These are phyloP conservation scores for Apistogramma diplotaenia DNA, from an alignment of 2,113 vertebrate genomes.

Conservation along the genomic window DNA sequence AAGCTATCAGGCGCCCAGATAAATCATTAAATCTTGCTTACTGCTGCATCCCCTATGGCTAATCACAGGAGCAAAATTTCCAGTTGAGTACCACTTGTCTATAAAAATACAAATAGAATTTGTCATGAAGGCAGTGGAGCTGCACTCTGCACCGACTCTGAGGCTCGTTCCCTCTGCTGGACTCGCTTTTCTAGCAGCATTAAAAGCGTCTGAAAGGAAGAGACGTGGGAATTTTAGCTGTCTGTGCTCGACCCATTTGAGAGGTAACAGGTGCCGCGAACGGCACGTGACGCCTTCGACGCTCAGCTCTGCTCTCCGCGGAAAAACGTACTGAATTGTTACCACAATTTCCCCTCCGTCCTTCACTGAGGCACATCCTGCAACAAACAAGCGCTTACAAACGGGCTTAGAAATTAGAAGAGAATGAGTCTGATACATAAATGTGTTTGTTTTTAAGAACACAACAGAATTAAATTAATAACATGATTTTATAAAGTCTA, in stretches of 20 bases:
- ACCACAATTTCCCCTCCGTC: slow-evolving; percentile 33
- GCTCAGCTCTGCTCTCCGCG: slow-evolving; percentile 26
- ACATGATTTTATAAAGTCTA: not conserved
- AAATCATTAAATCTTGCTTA: slow-evolving; percentile 72
- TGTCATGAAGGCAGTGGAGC: slow-evolving; percentile 61
- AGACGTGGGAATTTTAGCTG: slow-evolving; percentile 65
- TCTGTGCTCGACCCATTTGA: slow-evolving; percentile 67
- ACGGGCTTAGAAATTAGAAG: not conserved
- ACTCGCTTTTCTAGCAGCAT: slow-evolving; percentile 62
- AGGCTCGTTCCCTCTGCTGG: slow-evolving; percentile 39
- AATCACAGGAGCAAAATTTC: slow-evolving; percentile 62
- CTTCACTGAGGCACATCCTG: slow-evolving; percentile 9
- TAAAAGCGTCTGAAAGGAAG: slow-evolving; percentile 52
- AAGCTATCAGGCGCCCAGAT: slow-evolving; percentile 58
- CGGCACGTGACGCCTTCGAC: slow-evolving; percentile 40
- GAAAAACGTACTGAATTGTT: slow-evolving; percentile 15
- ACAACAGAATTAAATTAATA: not conserved
- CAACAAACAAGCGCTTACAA: not conserved
- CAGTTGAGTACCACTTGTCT: slow-evolving; percentile 66
- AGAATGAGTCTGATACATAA: not conserved
- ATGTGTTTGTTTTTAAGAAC: not conserved
- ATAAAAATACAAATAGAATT: slow-evolving; percentile 68
- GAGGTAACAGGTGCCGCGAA: slow-evolving; percentile 65
- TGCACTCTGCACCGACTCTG: slow-evolving; percentile 22
- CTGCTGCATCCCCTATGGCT: slow-evolving; percentile 57